Evolutionary conservation across 2,113 vertebrate genomes (phyloP), one percentile per base, ranked within the genome.

Genomic region (Labeo catla): DNA sequence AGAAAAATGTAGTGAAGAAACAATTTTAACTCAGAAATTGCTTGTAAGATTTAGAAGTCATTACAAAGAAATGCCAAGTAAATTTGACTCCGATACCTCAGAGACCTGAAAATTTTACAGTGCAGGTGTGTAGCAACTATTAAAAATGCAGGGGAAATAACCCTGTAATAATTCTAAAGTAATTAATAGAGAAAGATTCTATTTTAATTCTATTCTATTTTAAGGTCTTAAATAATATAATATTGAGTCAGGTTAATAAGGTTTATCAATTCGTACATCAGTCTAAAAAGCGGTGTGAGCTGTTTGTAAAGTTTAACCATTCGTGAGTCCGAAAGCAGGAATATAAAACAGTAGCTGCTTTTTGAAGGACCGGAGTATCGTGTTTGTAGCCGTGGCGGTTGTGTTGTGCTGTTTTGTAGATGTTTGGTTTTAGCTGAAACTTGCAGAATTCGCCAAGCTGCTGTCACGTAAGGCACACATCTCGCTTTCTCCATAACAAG

Each of bases 371-470:
- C 19, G 16, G 11, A 65, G 13, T 65, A 45, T 81, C n/a, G 21
- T 63, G 39, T 81, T 65, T 36, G 23, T 81, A 68, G 47, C 63
- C 2, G 28, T 82, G 45, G 63, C 15, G 19, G 80, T 52, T 81
- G 43, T 66, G 39, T 43, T 45, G 13, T 43, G 72, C 11, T 39
- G 36, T 81, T 81, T 65, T 49, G 59, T 81, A 65, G 39, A 81
- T 68, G 61, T 82, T 49, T 34, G 52, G 50, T 77, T 77, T 77
- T 34, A 34, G 79, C 43, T 65, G 79, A 65, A 79, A 79, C 19
- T 78, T 28, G 23, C 76, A 57, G 76, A 54, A 54, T 43, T 57
- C 54, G 3, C 52, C 52, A 57, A 79, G 52, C 76, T 79, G 15
- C 34, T 59, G 76, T 57, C 52, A 43, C 19, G 52, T 59, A 57